phyloP scores from a whole-genome alignment of 2,797 vertebrate species.

The Acanthurus lineatus region DNA sequence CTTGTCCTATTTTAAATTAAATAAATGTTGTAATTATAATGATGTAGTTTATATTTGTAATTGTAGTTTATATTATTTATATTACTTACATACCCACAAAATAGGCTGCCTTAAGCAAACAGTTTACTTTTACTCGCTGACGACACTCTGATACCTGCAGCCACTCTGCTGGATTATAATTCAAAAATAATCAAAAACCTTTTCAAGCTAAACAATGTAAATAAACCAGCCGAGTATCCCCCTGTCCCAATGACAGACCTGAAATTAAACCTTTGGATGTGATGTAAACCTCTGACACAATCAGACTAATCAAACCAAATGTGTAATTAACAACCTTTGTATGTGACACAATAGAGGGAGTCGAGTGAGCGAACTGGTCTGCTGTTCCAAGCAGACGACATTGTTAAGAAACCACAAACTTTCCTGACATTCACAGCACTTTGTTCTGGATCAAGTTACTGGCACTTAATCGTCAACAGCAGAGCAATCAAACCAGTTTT shows the following conservation, averaged over 20 bases:
- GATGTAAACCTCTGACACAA: background rate
- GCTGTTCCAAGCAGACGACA: background rate
- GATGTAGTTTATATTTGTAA: too few relatives aligned
- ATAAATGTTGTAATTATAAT: too few relatives aligned
- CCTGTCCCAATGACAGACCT: background rate
- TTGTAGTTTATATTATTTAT: background rate
- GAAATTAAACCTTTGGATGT: background rate
- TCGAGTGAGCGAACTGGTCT: background rate
- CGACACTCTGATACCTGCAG: background rate
- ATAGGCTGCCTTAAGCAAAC: background rate
- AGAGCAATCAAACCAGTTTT: slow-evolving; percentile 31
- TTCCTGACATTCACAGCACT: background rate
- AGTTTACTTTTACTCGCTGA: background rate
- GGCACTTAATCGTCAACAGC: background rate
- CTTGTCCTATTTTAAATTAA: too few relatives aligned
- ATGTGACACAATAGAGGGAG: background rate
- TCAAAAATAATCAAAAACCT: background rate
- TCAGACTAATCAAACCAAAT: background rate
- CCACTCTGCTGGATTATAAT: background rate
- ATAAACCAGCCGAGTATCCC: too few relatives aligned
- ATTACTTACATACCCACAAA: background rate
- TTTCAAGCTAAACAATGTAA: too few relatives aligned
- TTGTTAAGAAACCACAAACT: background rate
- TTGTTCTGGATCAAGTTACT: background rate
- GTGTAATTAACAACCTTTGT: background rate